phyloP scores from a whole-genome alignment of 2,113 vertebrate genomes.

The Ophthalmolycus amberensis region DNA sequence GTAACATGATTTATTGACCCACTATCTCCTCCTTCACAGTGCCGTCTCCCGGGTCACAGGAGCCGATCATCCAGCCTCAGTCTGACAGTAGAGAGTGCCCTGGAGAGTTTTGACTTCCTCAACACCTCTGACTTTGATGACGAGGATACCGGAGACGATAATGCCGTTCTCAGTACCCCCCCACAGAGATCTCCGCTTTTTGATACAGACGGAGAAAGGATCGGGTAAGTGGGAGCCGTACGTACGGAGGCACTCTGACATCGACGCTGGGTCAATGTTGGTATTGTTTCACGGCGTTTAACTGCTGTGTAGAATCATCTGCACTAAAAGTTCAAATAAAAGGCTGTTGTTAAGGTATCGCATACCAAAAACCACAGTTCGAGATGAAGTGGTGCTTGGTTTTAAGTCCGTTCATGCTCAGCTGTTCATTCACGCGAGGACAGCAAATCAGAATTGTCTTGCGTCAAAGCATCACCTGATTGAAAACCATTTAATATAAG shows the following conservation, averaged over 20 bases:
- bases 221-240: constrained; percentile 84
- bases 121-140: constrained; percentile 99
- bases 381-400: background rate
- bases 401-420: background rate
- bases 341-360: background rate
- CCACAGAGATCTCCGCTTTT: constrained; percentile 89
- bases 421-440: background rate
- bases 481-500: background rate
- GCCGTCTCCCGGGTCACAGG: constrained; percentile 89
- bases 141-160: constrained; percentile 91
- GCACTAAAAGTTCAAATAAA: background rate
- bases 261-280: no score
- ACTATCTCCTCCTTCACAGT: constrained; percentile 80
- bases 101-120: constrained; percentile 99
- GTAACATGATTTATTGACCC: background rate
- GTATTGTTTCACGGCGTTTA: background rate
- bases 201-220: constrained; percentile 89
- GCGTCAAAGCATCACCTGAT: background rate
- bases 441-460: background rate
- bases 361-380: background rate
- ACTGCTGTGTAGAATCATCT: background rate
- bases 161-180: constrained; percentile 78
- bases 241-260: background rate
- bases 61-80: constrained; percentile 97
- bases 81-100: constrained; percentile 95